Percentiles rank a stretch among this genome's conserved stretches.
These are phyloP conservation scores for Philopedon plagiatum DNA, from an alignment of 2,888 invertebrate species.

Conservation along the genomic window DNA sequence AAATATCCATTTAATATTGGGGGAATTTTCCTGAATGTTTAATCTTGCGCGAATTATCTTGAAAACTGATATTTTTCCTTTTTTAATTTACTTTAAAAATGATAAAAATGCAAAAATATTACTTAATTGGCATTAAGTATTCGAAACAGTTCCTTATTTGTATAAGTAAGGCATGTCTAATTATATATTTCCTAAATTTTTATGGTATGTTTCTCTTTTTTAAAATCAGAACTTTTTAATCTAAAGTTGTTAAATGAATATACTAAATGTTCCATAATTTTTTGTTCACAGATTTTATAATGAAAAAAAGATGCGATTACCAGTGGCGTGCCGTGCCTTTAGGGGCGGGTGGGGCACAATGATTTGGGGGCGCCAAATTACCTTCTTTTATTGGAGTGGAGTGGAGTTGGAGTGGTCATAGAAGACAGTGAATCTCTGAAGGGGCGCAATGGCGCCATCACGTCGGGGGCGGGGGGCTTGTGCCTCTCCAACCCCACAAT, in stretches of 20 bases:
- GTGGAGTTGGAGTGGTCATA: too few relatives aligned
- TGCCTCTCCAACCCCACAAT: too few relatives aligned
- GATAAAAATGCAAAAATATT: slow-evolving; percentile 7
- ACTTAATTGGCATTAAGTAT: not conserved
- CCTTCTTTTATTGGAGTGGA: too few relatives aligned
- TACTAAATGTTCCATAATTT: too few relatives aligned
- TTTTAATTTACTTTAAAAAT: slow-evolving; percentile 12
- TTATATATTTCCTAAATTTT: not conserved
- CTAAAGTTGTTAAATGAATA: not conserved
- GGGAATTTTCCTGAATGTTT: slow-evolving; percentile 22
- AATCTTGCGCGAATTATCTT: slow-evolving; percentile 14
- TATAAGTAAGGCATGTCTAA: not conserved
- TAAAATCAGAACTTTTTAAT: not conserved
- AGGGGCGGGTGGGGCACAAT: too few relatives aligned
- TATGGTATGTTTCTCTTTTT: not conserved
- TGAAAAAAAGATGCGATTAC: too few relatives aligned
- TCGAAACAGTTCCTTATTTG: not conserved
- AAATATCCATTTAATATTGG: slow-evolving; percentile 42
- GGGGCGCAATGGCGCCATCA: too few relatives aligned
- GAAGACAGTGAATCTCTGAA: too few relatives aligned
- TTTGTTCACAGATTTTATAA: too few relatives aligned
- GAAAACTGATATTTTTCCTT: slow-evolving; percentile 13
- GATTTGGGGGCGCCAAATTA: too few relatives aligned
- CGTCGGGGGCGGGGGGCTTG: too few relatives aligned
- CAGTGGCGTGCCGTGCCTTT: too few relatives aligned